Percentiles rank a stretch among this genome's conserved stretches.
These are phyloP conservation scores for Mimas tiliae DNA, from an alignment of 2,888 invertebrate genomes.

Conservation along the genomic window DNA sequence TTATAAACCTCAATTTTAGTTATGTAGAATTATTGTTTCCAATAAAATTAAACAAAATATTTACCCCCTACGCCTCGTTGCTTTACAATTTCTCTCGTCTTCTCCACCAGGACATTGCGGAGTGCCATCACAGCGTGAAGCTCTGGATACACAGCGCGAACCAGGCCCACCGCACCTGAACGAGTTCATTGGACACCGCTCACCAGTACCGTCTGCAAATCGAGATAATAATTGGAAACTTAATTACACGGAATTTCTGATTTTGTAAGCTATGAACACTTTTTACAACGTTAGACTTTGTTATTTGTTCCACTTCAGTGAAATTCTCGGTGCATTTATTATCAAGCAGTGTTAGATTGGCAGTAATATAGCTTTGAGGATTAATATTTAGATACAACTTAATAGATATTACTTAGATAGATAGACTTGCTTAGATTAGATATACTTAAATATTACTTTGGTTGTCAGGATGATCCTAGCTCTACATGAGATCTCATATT, in stretches of 20 bases:
- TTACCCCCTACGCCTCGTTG: constrained; percentile 83
- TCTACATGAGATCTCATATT: too few species aligned
- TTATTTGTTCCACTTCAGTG: constrained; percentile 7
- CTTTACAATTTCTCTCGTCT: constrained; percentile 88
- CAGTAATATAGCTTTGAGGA: background rate
- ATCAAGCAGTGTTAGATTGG: background rate
- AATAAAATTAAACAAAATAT: constrained; percentile 24
- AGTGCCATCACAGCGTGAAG: constrained; percentile 92
- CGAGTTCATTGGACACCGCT: constrained; percentile 88
- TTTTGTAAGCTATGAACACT: background rate
- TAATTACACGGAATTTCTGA: background rate
- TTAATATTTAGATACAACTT: background rate
- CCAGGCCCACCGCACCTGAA: constrained; percentile 88
- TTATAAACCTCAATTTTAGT: too few species aligned
- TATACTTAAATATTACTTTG: too few species aligned
- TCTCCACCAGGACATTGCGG: constrained; percentile 91
- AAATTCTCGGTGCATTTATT: background rate
- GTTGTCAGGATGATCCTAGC: too few species aligned
- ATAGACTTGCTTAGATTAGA: too few species aligned
- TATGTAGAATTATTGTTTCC: background rate
- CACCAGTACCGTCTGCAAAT: constrained; percentile 66
- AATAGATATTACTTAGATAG: too few species aligned
- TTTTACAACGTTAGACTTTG: background rate
- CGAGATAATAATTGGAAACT: constrained; percentile 3
- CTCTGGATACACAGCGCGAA: constrained; percentile 90